These are phyloP conservation scores for Calephelis virginiensis DNA, from an alignment of 1,140 invertebrate species.

Conservation along the genomic window DNA sequence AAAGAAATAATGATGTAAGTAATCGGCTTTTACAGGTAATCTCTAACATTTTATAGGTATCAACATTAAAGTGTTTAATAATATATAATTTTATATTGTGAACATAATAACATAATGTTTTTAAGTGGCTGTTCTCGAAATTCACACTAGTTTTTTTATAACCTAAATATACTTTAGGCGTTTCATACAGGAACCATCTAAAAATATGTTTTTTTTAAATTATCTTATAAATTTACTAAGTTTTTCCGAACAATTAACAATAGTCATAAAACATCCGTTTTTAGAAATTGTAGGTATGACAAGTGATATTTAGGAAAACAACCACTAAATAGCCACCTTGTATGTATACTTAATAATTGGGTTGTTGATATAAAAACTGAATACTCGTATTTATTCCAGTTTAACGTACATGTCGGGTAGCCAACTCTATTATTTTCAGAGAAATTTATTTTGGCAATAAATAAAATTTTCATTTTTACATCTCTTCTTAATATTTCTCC, in stretches of 20 bases:
- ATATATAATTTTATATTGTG: too few relatives aligned
- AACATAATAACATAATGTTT: too few relatives aligned
- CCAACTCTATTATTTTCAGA: background rate
- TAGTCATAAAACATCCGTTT: too few relatives aligned
- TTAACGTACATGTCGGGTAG: background rate
- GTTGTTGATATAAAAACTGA: background rate
- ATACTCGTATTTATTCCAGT: background rate
- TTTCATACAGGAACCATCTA: too few relatives aligned
- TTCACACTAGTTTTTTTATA: too few relatives aligned
- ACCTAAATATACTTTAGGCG: too few relatives aligned
- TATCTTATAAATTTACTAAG: too few relatives aligned
- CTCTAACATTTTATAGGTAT: background rate
- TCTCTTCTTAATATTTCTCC: constrained; percentile 1
- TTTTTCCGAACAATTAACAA: too few relatives aligned
- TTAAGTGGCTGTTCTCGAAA: too few relatives aligned
- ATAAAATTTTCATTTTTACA: constrained; percentile 4
- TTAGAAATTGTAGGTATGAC: too few relatives aligned
- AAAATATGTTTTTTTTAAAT: too few relatives aligned
- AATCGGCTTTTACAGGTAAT: background rate
- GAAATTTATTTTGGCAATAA: background rate
- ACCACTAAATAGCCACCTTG: background rate
- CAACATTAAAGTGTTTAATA: background rate
- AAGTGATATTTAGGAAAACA: too few relatives aligned
- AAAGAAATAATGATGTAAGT: background rate
- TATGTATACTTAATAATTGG: background rate